Conservation (phyloP, 2,797 vertebrate genomes). For the Anguilla marmorata region DNA sequence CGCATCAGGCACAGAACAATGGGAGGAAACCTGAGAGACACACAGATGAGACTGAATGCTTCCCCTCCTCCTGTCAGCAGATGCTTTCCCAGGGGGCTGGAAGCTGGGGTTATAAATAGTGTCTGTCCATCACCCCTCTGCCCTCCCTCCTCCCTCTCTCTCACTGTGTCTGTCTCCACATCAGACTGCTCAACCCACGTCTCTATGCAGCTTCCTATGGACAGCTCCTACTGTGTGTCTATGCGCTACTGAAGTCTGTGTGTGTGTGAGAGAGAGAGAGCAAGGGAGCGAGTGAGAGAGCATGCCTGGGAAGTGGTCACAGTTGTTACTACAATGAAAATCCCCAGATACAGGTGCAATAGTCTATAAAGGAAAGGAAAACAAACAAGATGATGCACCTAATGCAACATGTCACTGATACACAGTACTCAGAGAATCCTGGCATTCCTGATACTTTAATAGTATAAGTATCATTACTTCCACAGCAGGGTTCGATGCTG, state of each 20-base stretch:
- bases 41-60: background rate
- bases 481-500: conserved; percentile 32
- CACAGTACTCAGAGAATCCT: conserved; percentile 19
- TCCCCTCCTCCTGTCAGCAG: conserved; percentile 2
- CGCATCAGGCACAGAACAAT: background rate
- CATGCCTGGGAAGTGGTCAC: background rate
- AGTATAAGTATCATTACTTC: background rate
- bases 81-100: conserved; percentile 14
- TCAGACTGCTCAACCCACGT: background rate
- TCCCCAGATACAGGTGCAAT: background rate
- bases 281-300: too few relatives aligned
- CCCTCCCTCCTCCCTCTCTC: background rate
- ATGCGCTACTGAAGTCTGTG: background rate
- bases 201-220: background rate
- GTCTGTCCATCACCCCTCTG: conserved; percentile 1
- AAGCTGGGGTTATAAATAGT: conserved; percentile 19
- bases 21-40: conserved; percentile 1
- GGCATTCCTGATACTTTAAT: background rate
- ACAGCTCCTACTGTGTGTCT: background rate
- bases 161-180: background rate
- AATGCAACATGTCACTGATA: background rate
- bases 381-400: background rate
- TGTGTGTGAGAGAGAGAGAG: background rate
- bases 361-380: background rate
- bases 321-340: background rate